Evolutionary conservation across 2,113 vertebrate species (phyloP), one percentile per base, ranked within the genome.

Genomic region (Limanda limanda): DNA sequence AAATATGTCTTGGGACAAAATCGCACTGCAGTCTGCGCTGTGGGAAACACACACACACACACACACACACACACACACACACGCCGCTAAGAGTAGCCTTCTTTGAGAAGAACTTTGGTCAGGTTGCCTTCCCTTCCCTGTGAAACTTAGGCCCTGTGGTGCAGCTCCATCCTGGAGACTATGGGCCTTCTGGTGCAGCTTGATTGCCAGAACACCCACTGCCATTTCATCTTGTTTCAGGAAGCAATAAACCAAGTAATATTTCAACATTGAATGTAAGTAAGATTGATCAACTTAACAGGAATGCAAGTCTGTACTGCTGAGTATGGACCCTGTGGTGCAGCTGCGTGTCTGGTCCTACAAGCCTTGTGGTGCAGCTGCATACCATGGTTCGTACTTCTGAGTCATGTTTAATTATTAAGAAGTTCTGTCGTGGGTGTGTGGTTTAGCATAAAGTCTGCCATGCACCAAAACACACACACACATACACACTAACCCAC

Each of bases 1-100:
- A 93, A 94, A 94, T 91, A 90, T 92, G 91, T 93, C 91, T 83
- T 88, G 71, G 77, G 88, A 92, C 90, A 90, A 85, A 92, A 90
- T 93, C 89, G 71, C 90, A 86, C 89, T 87, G 82, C 84, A n/a
- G 91, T 89, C 89, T 86, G 86, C 88, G 71, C 81, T 90, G 88
- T 85, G 85, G 86, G 84, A 89, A 89, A 87, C 35, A 55, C 62
- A 68, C 71, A 71, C 68, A 65, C 59, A 65, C 48, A 52, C 51
- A 20, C 48, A 51, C 17, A 51, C 48, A 51, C 15, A 20, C 17
- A 51, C 48, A 51, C 48, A 51, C 17, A 20, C 17, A 51, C 48
- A 51, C 17, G 75, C 73, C 70, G 59, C 87, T 84, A 74, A 92
- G 68, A 78, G 62, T 82, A 84, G 89, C 74, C 87, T 84, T 89